Evolutionary conservation across 2,113 vertebrate genomes (phyloP), one percentile per base, ranked within the genome.

Genomic region (Apodemus speciosus): DNA sequence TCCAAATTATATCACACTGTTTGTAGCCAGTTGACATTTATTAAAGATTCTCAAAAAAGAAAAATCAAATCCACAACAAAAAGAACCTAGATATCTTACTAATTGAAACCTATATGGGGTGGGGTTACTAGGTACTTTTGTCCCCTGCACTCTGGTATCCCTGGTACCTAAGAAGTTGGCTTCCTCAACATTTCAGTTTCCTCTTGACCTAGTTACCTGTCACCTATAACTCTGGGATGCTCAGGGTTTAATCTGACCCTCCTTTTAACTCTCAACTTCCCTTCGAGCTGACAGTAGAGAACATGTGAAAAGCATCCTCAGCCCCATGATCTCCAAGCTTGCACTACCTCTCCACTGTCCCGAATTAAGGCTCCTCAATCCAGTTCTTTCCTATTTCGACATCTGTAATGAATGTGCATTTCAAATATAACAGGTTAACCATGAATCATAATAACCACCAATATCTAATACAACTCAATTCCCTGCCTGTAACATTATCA

Each of bases 1-100:
- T 90, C 53, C 56, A 84, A 88, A 95, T 86, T 62, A 88, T 62
- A 85, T 72, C 73, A 79, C 56, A 83, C 32, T 64, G 30, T 81
- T 58, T 90, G 18, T 38, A 95, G 62, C 13, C 21, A 43, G 10
- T 72, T 72, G 38, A 72, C 62, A 38, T 58, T 58, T 81, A 84
- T 58, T 62, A 75, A 86, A 58, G 35, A 81, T 79, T 94, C 58
- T 76, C 38, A 40, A 72, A 38, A 38, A 9, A 56, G 35, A n/a
- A 20, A 25, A 72, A 66, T 66, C 4, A 72, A 43, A 71, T 58
- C 6, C 10, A 81, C n/a, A 40, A 40, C 53, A 58, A 60, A 81
- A 40, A 27, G 6, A 58, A 81, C 21, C n/a, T 38, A 58, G 21
- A 40, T 80, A 58, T 68, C 3, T 38, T 69, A 72, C 1, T 81